These are phyloP conservation scores for Prolemur simus DNA, from an alignment of 2,113 vertebrate species.

Conservation along the genomic window DNA sequence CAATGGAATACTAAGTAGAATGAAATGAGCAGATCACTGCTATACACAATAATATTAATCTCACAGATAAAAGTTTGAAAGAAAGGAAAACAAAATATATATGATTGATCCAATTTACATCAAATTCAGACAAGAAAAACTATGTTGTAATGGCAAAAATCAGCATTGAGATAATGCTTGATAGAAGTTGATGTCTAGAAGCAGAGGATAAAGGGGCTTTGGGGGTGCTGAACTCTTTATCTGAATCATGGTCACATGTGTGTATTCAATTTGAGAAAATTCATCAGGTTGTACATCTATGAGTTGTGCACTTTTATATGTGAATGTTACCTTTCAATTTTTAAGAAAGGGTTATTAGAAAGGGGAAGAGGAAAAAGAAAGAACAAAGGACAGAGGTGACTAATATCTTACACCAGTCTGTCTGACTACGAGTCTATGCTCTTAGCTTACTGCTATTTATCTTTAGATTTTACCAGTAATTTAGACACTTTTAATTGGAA, in stretches of 20 bases:
- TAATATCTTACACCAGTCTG: neutral
- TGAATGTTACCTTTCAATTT: neutral
- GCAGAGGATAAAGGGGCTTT: neutral
- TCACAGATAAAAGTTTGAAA: constrained; percentile 5
- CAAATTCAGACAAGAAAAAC: neutral
- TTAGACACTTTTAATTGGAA: neutral
- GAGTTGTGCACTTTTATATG: neutral
- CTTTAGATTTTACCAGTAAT: constrained; percentile 31
- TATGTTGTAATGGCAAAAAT: neutral
- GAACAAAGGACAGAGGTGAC: neutral
- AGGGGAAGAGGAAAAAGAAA: neutral
- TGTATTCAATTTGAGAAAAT: neutral
- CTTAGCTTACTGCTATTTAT: neutral
- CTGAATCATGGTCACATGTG: neutral
- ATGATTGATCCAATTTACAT: neutral
- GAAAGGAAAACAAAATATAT: neutral
- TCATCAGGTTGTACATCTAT: neutral
- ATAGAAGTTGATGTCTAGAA: neutral
- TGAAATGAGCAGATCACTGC: neutral
- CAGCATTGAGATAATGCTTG: neutral
- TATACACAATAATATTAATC: neutral
- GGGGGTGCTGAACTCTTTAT: neutral
- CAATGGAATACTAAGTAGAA: neutral
- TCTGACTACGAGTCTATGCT: neutral
- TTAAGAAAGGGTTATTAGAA: neutral